These are phyloP conservation scores for Peribatodes rhomboidaria DNA, from an alignment of 2,888 invertebrate species.

Conservation along the genomic window DNA sequence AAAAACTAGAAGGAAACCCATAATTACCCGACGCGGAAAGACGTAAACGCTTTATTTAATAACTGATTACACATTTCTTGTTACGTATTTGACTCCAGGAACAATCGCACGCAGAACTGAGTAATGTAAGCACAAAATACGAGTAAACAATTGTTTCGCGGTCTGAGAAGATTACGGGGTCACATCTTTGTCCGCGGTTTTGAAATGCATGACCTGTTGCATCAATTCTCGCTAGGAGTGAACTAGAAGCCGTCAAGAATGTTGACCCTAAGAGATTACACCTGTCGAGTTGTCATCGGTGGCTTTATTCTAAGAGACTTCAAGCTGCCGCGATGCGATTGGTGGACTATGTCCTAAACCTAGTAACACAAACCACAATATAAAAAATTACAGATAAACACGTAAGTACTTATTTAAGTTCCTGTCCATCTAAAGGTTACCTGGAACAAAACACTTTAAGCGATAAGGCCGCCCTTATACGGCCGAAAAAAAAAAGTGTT, in stretches of 20 bases:
- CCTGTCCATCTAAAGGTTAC: too few relatives aligned
- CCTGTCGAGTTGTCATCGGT: too few relatives aligned
- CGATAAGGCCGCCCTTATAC: too few relatives aligned
- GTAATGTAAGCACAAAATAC: slow-evolving; percentile 10
- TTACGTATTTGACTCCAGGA: slow-evolving; percentile 24
- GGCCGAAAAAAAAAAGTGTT: too few relatives aligned
- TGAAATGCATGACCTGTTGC: slow-evolving; percentile 33
- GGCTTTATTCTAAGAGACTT: too few relatives aligned
- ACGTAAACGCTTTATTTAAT: slow-evolving; percentile 32
- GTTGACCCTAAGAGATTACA: background rate
- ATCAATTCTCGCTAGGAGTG: background rate
- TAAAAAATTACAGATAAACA: too few relatives aligned
- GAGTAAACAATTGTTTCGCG: slow-evolving; percentile 27
- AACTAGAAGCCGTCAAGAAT: background rate
- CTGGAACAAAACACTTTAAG: too few relatives aligned
- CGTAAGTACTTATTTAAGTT: too few relatives aligned
- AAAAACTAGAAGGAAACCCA: slow-evolving; percentile 23
- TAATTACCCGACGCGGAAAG: slow-evolving; percentile 31
- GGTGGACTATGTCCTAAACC: too few relatives aligned
- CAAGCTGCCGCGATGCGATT: too few relatives aligned
- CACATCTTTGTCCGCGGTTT: slow-evolving; percentile 20
- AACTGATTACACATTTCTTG: slow-evolving; percentile 33
- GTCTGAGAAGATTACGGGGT: slow-evolving; percentile 28
- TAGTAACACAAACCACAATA: too few relatives aligned
- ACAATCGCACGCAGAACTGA: slow-evolving; percentile 14